Evolutionary conservation across 2,797 vertebrate genomes (phyloP).

Genomic region (Anguilla marmorata): DNA sequence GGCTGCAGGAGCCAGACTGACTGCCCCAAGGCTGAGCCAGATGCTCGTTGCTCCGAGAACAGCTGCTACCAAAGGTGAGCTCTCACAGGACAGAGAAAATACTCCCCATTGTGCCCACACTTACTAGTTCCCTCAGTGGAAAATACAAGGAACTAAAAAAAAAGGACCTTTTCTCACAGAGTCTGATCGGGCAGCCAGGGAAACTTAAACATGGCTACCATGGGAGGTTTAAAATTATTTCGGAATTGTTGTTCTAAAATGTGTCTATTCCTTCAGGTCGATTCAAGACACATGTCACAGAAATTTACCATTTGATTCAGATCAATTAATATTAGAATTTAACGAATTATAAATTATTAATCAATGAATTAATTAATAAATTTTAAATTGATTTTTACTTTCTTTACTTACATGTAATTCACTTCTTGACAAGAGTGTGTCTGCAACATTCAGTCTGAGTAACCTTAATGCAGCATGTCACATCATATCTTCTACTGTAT

Average conservation of each 20-base stretch:
- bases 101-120: neutral
- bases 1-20: neutral
- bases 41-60: neutral
- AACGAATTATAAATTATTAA: too few species aligned
- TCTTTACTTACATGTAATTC: neutral
- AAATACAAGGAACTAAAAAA: neutral
- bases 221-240: neutral
- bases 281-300: neutral
- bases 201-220: neutral
- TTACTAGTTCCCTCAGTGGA: neutral
- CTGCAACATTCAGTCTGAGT: neutral
- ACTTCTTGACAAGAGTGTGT: neutral
- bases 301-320: neutral
- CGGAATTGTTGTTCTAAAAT: neutral
- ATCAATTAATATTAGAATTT: neutral
- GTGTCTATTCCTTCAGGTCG: neutral
- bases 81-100: constrained; percentile 3
- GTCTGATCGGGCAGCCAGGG: neutral
- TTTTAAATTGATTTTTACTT: neutral
- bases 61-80: constrained; percentile 16
- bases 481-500: neutral
- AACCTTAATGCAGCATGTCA: neutral
- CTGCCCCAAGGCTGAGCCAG: neutral
- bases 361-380: too few species aligned
- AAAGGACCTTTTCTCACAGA: neutral